Evolutionary conservation across 2,797 vertebrate species (phyloP).

Genomic region (Prunella strophiata): DNA sequence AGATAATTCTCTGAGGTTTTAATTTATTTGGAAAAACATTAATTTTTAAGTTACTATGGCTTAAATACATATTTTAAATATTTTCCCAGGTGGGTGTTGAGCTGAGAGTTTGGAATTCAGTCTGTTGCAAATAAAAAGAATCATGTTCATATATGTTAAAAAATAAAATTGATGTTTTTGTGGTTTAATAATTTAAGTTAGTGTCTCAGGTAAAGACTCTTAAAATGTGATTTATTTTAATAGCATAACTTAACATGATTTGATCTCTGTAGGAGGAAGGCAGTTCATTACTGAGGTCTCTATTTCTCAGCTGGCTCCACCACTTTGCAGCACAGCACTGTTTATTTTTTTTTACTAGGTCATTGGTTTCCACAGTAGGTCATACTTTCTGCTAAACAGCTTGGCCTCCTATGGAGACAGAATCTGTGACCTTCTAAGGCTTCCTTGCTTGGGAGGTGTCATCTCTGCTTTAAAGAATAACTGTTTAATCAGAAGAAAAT

Average conservation of each 20-base stretch:
- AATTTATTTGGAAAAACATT: background rate
- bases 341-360: conserved; percentile 35
- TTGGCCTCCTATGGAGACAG: conserved; percentile 41
- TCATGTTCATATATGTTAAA: background rate
- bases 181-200: background rate
- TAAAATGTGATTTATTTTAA: conserved; percentile 46
- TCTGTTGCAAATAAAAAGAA: background rate
- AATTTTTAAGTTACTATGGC: background rate
- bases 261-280: conserved; percentile 42
- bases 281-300: conserved; percentile 43
- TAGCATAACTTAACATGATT: conserved; percentile 41
- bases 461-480: background rate
- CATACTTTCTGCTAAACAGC: conserved; percentile 49
- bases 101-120: background rate
- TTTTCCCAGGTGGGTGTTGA: background rate
- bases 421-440: conserved; percentile 43
- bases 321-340: background rate
- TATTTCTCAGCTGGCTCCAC: conserved; percentile 31
- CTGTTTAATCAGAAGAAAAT: conserved; percentile 40
- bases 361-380: conserved; percentile 41
- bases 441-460: background rate
- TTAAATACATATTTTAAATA: background rate
- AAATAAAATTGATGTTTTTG: background rate
- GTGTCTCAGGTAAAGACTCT: background rate
- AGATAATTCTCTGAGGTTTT: background rate